A percentile compares a stretch with the other conserved stretches of the same genome.
These are phyloP conservation scores for Mechanitis mazaeus DNA, from an alignment of 2,888 invertebrate genomes.

Conservation along the genomic window DNA sequence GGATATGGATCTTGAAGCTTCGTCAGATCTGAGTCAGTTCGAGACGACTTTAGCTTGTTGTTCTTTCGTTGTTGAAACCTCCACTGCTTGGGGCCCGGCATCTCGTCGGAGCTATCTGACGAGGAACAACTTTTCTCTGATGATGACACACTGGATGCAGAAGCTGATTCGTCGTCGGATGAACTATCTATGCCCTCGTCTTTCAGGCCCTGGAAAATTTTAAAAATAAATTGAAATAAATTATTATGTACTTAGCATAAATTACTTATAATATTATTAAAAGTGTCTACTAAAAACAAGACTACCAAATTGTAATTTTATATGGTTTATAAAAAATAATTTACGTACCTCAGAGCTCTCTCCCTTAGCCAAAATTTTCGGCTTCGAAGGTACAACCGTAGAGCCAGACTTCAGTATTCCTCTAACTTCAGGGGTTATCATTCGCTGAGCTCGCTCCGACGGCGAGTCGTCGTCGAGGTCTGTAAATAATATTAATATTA, in stretches of 20 bases:
- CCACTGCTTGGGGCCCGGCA: conserved; percentile 55
- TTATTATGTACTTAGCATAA: neutral
- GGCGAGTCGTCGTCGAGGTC: conserved; percentile 66
- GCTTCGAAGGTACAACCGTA: conserved; percentile 61
- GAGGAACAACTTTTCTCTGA: conserved; percentile 71
- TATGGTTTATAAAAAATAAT: neutral
- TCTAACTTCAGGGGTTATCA: conserved; percentile 73
- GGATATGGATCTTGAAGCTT: conserved; percentile 50
- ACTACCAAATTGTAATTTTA: too few relatives aligned
- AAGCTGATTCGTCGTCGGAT: conserved; percentile 67
- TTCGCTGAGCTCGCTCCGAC: conserved; percentile 72
- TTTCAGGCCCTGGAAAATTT: conserved; percentile 62
- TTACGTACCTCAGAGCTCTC: conserved; percentile 70
- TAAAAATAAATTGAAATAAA: conserved; percentile 8
- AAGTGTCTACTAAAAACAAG: too few relatives aligned
- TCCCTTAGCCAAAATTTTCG: conserved; percentile 62
- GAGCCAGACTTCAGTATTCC: conserved; percentile 75
- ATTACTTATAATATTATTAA: neutral
- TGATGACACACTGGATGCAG: conserved; percentile 64
- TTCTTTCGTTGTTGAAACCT: conserved; percentile 58
- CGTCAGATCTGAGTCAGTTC: conserved; percentile 67
- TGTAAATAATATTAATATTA: conserved; percentile 35
- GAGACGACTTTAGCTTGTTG: conserved; percentile 63
- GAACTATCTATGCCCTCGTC: conserved; percentile 75
- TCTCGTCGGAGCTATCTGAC: conserved; percentile 65